Evolutionary conservation across 2,113 vertebrate species (phyloP).

Genomic region (Chaetops frenatus): DNA sequence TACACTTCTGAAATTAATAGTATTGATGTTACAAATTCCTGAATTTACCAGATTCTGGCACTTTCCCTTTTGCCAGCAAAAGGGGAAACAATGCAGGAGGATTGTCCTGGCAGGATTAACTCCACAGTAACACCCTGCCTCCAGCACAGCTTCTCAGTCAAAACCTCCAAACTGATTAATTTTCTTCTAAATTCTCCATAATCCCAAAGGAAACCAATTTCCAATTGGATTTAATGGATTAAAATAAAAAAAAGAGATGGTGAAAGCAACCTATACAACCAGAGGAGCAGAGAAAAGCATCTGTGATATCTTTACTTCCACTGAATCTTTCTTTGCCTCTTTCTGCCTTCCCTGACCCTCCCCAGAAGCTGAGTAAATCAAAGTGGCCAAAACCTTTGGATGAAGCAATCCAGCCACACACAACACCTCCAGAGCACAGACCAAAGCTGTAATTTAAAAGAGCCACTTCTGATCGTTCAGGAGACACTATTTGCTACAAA

Average conservation of each 20-base stretch:
- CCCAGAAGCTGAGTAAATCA: not conserved
- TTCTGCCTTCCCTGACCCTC: not conserved
- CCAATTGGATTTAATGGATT: not conserved
- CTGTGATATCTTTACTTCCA: fast-evolving
- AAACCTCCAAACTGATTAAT: not conserved
- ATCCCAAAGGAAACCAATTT: not conserved
- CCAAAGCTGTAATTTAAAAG: not conserved
- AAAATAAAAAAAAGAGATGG: not conserved
- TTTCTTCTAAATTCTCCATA: not conserved
- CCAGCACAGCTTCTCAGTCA: not conserved
- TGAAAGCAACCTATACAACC: not conserved
- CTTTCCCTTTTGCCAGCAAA: not conserved
- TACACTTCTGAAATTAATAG: not conserved
- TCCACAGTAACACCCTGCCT: not conserved
- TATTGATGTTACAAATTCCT: not conserved
- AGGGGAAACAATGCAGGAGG: not conserved
- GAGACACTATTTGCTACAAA: not conserved
- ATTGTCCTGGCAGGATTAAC: not conserved
- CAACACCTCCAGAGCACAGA: not conserved
- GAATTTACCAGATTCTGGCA: not conserved
- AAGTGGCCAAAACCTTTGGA: not conserved
- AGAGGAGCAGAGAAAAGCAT: not conserved
- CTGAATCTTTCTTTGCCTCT: not conserved
- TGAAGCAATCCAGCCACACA: not conserved
- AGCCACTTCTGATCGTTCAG: not conserved